Evolutionary conservation across 1,140 invertebrate species (phyloP).

Genomic region (Lepidurus apus): DNA sequence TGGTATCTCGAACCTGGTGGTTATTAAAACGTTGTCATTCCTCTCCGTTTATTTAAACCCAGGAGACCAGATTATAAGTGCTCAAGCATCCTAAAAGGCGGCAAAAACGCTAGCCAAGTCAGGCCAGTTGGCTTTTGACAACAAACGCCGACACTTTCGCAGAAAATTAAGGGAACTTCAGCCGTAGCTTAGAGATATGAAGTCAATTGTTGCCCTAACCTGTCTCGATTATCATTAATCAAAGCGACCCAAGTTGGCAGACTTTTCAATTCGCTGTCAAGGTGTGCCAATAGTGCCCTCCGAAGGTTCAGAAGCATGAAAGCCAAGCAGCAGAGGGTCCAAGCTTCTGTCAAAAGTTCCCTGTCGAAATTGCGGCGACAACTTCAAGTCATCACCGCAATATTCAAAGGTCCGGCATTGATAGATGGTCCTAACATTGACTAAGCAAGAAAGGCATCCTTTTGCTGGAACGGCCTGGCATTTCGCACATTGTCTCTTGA

Average conservation of each 20-base stretch:
- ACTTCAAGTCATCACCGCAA: constrained; percentile 15
- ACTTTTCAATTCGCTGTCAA: background rate
- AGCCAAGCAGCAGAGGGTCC: background rate
- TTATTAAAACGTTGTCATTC: background rate
- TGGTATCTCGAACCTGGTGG: background rate
- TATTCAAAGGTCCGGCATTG: constrained; percentile 11
- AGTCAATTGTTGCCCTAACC: background rate
- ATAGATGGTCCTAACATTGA: constrained; percentile 2
- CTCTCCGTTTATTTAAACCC: background rate
- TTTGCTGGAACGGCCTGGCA: background rate
- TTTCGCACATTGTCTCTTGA: too few relatives aligned
- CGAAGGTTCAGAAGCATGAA: background rate
- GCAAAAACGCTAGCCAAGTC: background rate
- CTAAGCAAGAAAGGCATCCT: background rate
- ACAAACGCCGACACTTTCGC: background rate
- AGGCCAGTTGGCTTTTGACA: background rate
- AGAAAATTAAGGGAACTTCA: background rate
- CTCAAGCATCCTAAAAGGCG: background rate
- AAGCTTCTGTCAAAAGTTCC: background rate
- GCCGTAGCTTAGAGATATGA: background rate
- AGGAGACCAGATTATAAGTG: background rate
- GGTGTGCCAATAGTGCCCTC: background rate
- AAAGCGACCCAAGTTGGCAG: background rate
- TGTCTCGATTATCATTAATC: background rate
- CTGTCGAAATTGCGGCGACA: constrained; percentile 13